Base-by-base conservation (phyloP, 1,140 invertebrate species). In the Melanaphis sacchari region DNA sequence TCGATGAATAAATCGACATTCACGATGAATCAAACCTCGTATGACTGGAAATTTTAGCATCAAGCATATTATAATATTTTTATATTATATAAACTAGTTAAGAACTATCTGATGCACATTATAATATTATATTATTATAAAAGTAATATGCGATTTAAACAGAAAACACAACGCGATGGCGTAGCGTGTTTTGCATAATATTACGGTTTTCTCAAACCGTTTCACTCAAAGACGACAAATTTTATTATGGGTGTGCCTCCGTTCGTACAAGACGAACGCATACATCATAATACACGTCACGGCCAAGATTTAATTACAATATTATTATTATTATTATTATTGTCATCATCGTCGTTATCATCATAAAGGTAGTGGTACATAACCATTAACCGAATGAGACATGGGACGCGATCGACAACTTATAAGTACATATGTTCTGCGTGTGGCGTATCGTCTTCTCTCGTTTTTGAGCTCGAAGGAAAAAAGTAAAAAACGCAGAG, bases 181-280 rank as follows among this genome's bases (percentile, higher is more conserved):
- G 59, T 76, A 76, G 59, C 15, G 59, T 15, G 59, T 76, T 76
- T 76, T 76, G 59, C 59, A 76, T 76, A 76, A 76, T 76, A 76
- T 76, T 76, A 76, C 31, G 59, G 59, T 66, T 76, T 76, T 76
- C 18, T 76, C 59, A 22, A 76, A n/a, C 15, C 15, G 59, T 76
- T 76, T 76, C 31, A n/a, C 59, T 76, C 59, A n/a, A 76, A 76
- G 59, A 76, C 59, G 59, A 76, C 59, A 76, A 76, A 76, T 76
- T 76, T 76, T 18, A 76, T n/a, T 76, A 76, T 76, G 59, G 59
- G 59, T 76, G 59, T 76, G 59, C 31, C 59, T 36, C 31, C 59
- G 15, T 76, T n/a, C 31, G 9, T 66, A 66, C 15, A 66, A 31
- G 9, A 66, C 9, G 59, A 76, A 76, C 59, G 59, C 59, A 76